These are phyloP conservation scores for Choloepus didactylus DNA, from an alignment of 2,797 vertebrate genomes.

Conservation along the genomic window DNA sequence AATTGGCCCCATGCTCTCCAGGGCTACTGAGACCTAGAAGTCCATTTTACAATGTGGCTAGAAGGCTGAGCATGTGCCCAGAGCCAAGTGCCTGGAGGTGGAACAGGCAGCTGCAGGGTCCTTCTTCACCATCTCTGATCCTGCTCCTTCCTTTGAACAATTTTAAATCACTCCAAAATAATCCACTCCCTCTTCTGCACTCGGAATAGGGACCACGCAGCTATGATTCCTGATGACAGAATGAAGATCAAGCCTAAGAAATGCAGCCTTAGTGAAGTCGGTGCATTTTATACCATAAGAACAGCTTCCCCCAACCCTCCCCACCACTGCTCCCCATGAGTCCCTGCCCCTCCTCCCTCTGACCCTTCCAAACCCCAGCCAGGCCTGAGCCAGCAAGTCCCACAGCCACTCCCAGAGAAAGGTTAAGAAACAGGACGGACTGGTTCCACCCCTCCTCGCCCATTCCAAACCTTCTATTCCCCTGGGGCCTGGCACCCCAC, in stretches of 20 bases:
- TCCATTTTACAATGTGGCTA: background rate
- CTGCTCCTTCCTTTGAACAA: background rate
- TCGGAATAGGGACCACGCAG: background rate
- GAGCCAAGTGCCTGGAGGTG: background rate
- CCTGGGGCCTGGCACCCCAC: constrained; percentile 43
- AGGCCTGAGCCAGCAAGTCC: constrained; percentile 68
- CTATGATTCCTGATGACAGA: background rate
- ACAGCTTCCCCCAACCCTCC: background rate
- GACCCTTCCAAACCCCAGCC: constrained; percentile 20
- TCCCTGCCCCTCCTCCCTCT: background rate
- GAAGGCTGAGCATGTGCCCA: background rate
- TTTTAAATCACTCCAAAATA: background rate
- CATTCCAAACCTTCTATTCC: constrained; percentile 41
- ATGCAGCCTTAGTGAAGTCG: too few relatives aligned
- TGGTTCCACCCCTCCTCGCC: constrained; percentile 49
- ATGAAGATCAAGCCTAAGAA: background rate
- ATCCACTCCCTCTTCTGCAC: background rate
- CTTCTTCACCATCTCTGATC: background rate
- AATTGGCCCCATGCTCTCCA: background rate
- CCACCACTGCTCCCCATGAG: background rate
- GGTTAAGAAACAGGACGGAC: constrained; percentile 75
- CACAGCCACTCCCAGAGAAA: constrained; percentile 62
- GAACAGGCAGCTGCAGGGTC: accelerated
- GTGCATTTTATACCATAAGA: background rate
- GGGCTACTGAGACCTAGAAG: background rate